Evolutionary conservation across 2,888 invertebrate species (phyloP).

Genomic region (Ochropacha duplaris): DNA sequence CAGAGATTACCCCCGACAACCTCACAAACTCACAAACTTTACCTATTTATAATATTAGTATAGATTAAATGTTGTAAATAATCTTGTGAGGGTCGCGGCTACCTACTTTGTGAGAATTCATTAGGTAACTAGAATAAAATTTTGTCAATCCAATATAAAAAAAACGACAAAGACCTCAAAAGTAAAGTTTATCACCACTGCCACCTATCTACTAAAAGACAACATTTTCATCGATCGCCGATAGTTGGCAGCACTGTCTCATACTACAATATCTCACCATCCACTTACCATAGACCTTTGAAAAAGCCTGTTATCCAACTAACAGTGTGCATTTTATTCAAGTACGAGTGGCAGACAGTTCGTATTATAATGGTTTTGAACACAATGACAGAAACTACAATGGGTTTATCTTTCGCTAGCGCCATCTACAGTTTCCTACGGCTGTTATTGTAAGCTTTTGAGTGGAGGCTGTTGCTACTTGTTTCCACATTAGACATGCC

Average conservation of each 20-base stretch:
- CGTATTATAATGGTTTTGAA: constrained; percentile 26
- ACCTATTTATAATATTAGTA: no score
- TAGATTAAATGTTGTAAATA: no score
- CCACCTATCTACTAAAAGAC: background rate
- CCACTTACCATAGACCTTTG: background rate
- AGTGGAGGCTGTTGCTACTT: background rate
- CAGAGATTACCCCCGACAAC: no score
- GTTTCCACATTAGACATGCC: background rate
- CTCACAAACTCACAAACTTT: no score
- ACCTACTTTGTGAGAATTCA: no score
- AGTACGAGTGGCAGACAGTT: constrained; percentile 9
- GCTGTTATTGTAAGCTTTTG: background rate
- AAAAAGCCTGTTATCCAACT: background rate
- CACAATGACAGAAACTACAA: constrained; percentile 34
- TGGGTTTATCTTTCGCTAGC: constrained; percentile 32
- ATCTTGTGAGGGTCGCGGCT: no score
- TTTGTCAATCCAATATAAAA: no score
- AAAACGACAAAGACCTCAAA: no score
- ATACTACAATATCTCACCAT: background rate
- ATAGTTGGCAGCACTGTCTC: constrained; percentile 7
- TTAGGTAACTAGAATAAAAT: no score
- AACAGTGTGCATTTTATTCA: background rate
- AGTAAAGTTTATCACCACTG: background rate
- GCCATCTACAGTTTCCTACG: constrained; percentile 21
- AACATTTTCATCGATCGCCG: constrained; percentile 3